phyloP scores from a whole-genome alignment of 2,888 invertebrate genomes.

The Phaedon cochleariae region DNA sequence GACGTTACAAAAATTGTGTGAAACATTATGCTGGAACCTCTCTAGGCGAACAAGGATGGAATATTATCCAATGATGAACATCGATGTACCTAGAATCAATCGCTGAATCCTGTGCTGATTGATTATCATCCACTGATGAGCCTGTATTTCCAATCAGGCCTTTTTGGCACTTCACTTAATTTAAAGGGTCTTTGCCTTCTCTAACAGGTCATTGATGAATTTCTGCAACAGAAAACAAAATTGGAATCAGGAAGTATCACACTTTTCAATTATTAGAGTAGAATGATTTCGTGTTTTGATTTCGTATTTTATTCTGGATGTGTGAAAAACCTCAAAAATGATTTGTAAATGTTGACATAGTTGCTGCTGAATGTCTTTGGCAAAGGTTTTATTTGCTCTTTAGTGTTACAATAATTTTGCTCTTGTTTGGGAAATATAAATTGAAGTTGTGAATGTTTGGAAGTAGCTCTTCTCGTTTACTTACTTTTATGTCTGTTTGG shows the following conservation, averaged over 20 bases:
- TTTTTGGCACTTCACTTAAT: conserved; percentile 61
- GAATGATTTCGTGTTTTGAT: no score
- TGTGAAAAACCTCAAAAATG: no score
- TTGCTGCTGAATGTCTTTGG: no score
- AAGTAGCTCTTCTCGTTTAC: no score
- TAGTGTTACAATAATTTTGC: no score
- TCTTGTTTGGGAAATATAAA: neutral
- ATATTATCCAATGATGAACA: conserved; percentile 40
- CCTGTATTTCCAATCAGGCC: conserved; percentile 49
- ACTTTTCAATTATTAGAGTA: no score
- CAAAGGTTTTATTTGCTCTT: no score
- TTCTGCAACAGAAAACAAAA: conserved; percentile 73
- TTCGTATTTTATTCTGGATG: no score
- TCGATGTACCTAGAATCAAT: conserved; percentile 48
- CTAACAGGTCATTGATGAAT: conserved; percentile 89
- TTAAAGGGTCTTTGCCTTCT: conserved; percentile 89
- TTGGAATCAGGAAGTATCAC: no score
- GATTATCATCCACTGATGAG: conserved; percentile 51
- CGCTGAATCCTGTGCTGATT: conserved; percentile 54
- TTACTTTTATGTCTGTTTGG: conserved; percentile 86
- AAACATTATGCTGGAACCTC: conserved; percentile 22
- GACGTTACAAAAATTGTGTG: conserved; percentile 25
- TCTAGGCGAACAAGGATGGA: conserved; percentile 37
- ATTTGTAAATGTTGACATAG: no score
- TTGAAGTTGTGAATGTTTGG: neutral